phyloP scores from a whole-genome alignment of 2,888 invertebrate species.

The Steromphala cineraria region DNA sequence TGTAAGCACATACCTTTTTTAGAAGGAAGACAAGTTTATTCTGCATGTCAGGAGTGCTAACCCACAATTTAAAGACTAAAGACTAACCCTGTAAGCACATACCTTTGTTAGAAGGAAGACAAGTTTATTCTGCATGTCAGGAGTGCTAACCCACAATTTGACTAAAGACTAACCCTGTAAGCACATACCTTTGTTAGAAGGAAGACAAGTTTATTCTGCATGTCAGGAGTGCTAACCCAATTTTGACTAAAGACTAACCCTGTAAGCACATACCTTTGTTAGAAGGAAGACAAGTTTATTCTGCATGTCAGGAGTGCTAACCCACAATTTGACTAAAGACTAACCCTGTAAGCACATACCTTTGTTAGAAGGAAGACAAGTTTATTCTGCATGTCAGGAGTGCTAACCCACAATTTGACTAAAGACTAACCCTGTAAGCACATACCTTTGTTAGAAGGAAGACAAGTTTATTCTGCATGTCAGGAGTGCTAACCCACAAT shows the following conservation, averaged over 20 bases:
- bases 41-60: slow-evolving; percentile 97
- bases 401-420: too few species aligned
- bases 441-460: slow-evolving; percentile 82
- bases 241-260: too few species aligned
- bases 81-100: too few species aligned
- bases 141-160: too few species aligned
- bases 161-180: too few species aligned
- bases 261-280: slow-evolving; percentile 62
- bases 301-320: slow-evolving; percentile 90
- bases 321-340: too few species aligned
- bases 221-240: not conserved
- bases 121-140: slow-evolving; percentile 94
- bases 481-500: too few species aligned
- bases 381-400: slow-evolving; percentile 95
- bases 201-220: slow-evolving; percentile 80
- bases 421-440: too few species aligned
- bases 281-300: slow-evolving; percentile 91
- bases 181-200: slow-evolving; percentile 78
- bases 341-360: slow-evolving; percentile 37
- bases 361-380: slow-evolving; percentile 86
- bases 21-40: slow-evolving; percentile 91
- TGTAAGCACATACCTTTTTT: slow-evolving; percentile 63
- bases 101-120: slow-evolving; percentile 80
- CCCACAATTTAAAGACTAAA: too few species aligned
- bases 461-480: slow-evolving; percentile 93